Conservation (phyloP, 2,888 invertebrate species). For the Exocentrus adspersus region DNA sequence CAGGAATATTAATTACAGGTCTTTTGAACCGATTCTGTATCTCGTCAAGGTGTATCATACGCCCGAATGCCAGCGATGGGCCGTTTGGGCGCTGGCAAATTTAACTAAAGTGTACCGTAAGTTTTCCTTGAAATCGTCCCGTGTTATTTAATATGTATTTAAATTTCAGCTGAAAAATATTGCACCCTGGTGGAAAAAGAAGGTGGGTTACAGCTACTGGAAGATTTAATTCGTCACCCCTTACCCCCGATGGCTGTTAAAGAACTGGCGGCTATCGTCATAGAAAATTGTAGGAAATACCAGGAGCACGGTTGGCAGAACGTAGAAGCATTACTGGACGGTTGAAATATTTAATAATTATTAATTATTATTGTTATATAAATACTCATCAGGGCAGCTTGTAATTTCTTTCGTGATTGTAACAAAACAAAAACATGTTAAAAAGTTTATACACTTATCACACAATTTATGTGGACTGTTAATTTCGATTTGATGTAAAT, state of each 20-base stretch:
- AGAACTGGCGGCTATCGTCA: conserved; percentile 74
- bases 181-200: conserved; percentile 88
- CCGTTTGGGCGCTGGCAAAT: conserved; percentile 97
- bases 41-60: conserved; percentile 86
- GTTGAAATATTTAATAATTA: conserved; percentile 37
- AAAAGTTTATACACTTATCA: conserved; percentile 29
- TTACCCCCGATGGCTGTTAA: conserved; percentile 75
- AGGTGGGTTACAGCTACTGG: conserved; percentile 81
- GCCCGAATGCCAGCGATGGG: conserved; percentile 95
- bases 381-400: conserved; percentile 47
- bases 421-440: conserved; percentile 31
- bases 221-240: conserved; percentile 71
- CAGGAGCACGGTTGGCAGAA: conserved; percentile 49
- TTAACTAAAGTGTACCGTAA: conserved; percentile 92
- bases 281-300: conserved; percentile 70
- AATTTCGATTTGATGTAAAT: conserved; percentile 36
- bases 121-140: conserved; percentile 57
- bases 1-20: conserved; percentile 96
- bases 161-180: conserved; percentile 86
- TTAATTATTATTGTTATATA: conserved; percentile 28
- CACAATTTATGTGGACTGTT: conserved; percentile 38
- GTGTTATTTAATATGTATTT: conserved; percentile 7
- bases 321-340: conserved; percentile 44
- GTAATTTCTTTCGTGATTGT: conserved; percentile 42
- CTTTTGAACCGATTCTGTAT: conserved; percentile 92